Evolutionary conservation across 2,797 vertebrate genomes (phyloP).

Genomic region (Valencia hispanica): DNA sequence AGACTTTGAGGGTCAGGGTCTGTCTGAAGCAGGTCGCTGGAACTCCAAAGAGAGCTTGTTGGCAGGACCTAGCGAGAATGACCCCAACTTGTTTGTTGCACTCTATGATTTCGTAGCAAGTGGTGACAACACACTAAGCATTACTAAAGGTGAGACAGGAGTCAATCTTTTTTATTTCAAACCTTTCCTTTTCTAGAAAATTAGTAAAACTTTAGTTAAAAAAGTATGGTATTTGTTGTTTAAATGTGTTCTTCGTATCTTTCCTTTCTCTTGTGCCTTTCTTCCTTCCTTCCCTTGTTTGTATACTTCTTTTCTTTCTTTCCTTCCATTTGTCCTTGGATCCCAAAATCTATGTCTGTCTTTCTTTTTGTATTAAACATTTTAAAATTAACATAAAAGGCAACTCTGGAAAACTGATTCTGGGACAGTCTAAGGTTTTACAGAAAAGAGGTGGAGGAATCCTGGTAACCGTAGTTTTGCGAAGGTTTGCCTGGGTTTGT

Average conservation of each 20-base stretch:
- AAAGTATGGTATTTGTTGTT: no score
- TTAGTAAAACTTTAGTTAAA: no score
- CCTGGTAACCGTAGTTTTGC: background rate
- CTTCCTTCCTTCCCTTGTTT: no score
- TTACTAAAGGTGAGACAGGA: conserved; percentile 90
- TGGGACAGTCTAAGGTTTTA: background rate
- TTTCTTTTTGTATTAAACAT: no score
- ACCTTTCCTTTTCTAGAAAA: no score
- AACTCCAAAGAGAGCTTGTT: conserved; percentile 99
- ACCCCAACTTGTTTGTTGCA: conserved; percentile 97
- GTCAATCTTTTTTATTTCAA: no score
- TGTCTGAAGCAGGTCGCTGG: conserved; percentile 96
- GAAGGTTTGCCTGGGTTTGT: background rate
- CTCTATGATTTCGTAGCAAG: conserved; percentile 98
- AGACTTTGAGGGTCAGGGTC: conserved; percentile 92
- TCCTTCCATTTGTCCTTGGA: background rate
- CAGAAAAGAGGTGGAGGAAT: background rate
- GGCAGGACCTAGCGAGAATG: conserved; percentile 95
- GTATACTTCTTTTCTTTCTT: background rate
- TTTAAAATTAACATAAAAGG: no score
- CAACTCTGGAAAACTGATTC: no score
- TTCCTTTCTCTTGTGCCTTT: no score
- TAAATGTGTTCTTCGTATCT: no score
- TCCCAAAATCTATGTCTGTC: no score
- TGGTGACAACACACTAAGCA: conserved; percentile 98